Evolutionary conservation across 92 coral and sea anemone genomes (phyloP), one percentile per base, ranked within the genome.

Genomic region (Heliopora coerulea): DNA sequence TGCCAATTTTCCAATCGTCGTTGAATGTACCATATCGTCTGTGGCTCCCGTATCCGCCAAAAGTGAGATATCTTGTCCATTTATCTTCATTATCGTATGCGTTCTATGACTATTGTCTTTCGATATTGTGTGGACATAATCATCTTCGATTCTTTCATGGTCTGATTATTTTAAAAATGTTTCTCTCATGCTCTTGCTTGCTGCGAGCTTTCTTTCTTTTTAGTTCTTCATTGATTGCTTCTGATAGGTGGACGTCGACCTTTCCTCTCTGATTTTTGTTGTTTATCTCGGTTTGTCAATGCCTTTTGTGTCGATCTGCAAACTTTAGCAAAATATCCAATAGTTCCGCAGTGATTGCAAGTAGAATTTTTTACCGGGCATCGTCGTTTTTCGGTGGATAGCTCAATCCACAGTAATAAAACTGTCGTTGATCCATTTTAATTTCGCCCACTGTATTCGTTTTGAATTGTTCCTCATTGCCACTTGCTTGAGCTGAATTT

Each of bases 291-390:
- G 31, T 19, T 74, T 31, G 48, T 56, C 29, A 25, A 54, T 27
- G 73, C 32, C 29, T 52, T 52, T 52, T 23, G 8, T 52, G 4
- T 52, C 17, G 58, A 56, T 73, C 66, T 3, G 42, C 85, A 80
- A 3, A 80, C 75, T 49, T 49, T 80, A 1, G 85, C 48, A 19
- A 60, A 80, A 34, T 60, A 80, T 1, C 80, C 68, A 30, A 56
- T 61, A 18, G 34, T 79, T 54, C 41, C 44, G 59, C 84, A 70
- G 54, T 69, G 44, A 19, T 33, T 30, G 23, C 73, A 80, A 33
- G 42, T 70, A 54, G 48, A 75, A 31, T 29, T 26, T 52, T 37
- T 48, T 20, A 67, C 76, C 18, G 76, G 76, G 49, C 76, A 69
- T 49, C 66, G 76, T 50, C 61, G 56, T 8, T 34, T 67, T 50